Percentiles rank a stretch among this genome's conserved stretches.
Evolutionary conservation across 2,113 vertebrate species (phyloP).

Genomic region (Clinocottus analis): DNA sequence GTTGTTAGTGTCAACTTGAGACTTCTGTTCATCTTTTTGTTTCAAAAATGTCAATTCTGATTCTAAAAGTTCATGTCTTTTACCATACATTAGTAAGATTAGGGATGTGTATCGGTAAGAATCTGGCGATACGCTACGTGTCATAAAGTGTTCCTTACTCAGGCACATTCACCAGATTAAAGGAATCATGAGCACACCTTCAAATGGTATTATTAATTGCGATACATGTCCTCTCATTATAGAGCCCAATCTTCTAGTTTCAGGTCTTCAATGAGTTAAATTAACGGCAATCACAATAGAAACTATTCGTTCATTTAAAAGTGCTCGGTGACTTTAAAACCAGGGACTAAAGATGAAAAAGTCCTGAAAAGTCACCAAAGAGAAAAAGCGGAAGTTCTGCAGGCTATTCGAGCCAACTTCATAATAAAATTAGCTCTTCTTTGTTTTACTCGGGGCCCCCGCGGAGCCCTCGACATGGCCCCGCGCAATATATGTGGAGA

Average conservation of each 20-base stretch:
- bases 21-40: background rate
- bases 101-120: too few relatives aligned
- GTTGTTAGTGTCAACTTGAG: background rate
- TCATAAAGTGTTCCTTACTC: too few relatives aligned
- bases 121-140: too few relatives aligned
- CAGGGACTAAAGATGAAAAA: background rate
- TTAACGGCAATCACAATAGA: background rate
- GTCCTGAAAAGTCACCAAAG: background rate
- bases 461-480: background rate
- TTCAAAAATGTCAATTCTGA: background rate
- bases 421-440: conserved; percentile 11
- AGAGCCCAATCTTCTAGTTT: background rate
- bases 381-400: background rate
- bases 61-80: background rate
- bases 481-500: conserved; percentile 26
- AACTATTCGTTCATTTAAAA: background rate
- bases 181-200: background rate
- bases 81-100: too few relatives aligned
- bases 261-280: background rate
- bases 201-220: background rate
- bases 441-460: conserved; percentile 8
- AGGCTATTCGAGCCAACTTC: conserved; percentile 8
- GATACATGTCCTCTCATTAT: background rate
- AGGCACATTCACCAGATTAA: background rate
- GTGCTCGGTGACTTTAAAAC: conserved; percentile 2